These are phyloP conservation scores for Anoplopoma fimbria DNA, from an alignment of 2,113 vertebrate species.

Conservation along the genomic window DNA sequence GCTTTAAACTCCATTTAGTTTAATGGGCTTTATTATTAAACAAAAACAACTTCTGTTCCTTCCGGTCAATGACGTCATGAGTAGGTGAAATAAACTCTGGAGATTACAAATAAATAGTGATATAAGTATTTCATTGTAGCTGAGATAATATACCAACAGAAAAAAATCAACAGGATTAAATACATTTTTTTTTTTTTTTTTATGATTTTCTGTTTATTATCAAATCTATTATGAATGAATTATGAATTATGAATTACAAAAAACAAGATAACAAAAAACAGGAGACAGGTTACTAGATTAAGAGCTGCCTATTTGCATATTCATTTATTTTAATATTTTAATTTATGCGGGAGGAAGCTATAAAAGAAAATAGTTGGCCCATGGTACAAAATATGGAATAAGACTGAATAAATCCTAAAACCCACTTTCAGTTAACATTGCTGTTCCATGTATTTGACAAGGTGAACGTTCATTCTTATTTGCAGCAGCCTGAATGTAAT, in stretches of 20 bases:
- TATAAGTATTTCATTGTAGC: neutral
- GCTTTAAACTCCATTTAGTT: slow-evolving; percentile 21
- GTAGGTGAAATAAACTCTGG: neutral
- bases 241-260: no score
- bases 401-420: neutral
- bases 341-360: neutral
- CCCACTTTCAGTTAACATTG: neutral
- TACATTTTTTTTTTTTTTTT: no score
- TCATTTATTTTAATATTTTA: no score
- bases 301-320: slow-evolving; percentile 20
- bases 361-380: neutral
- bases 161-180: neutral
- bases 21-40: neutral
- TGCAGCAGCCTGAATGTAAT: neutral
- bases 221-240: no score
- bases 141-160: neutral
- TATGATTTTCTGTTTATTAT: no score
- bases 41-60: slow-evolving; percentile 15
- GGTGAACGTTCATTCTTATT: neutral
- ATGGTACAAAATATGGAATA: neutral
- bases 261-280: slow-evolving; percentile 6
- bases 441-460: neutral
- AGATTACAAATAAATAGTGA: neutral
- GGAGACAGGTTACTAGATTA: slow-evolving; percentile 16
- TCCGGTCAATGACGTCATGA: slow-evolving; percentile 25